Base-by-base conservation (phyloP, 1,140 invertebrate species). In the Meloidogyne hapla region DNA sequence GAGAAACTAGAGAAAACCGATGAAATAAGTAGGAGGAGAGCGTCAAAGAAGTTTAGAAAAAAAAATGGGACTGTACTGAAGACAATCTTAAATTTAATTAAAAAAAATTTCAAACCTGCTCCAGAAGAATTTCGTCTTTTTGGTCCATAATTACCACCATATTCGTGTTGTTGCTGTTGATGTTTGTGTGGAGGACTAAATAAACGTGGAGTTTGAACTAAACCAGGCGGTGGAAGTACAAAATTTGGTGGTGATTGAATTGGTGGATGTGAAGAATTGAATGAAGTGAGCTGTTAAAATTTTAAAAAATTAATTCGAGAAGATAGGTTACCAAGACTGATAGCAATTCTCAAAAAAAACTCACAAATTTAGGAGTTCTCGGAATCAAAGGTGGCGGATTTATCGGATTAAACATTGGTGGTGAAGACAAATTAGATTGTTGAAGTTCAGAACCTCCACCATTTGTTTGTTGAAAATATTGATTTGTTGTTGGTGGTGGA, bases 341-440 rank as follows among this genome's bases (percentile, higher is more conserved):
- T n/a, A n/a, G n/a, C n/a, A n/a, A n/a, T n/a, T n/a, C n/a, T n/a
- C 10, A 71, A 68, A 66, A 64, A 21, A 56, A 8, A 56, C 48
- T 56, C 8, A 56, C 73, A 42, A 65, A 45, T 65, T 67, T 48
- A 15, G 74, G 18, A 9, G 6, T 23, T 68, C 21, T 42, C n/a
- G 74, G 42, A 25, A 42, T 25, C 28, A 62, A 13, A n/a, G 76
- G 76, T n/a, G 76, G 76, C 23, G 76, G 76, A 66, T 77, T 77
- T 10, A 61, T 56, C 2, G 76, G 76, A 48, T 74, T 68, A 64
- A 75, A 77, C 21, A 77, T 21, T 21, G 48, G 42, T 10, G 71
- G 71, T 28, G 71, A 42, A 6, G 25, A 73, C n/a, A 63, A 61
- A 21, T 63, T 13, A 64, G 23, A 26, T 13, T 56, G 70, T 62